These are phyloP conservation scores for Galerucella calmariensis DNA, from an alignment of 2,888 invertebrate species.

Conservation along the genomic window DNA sequence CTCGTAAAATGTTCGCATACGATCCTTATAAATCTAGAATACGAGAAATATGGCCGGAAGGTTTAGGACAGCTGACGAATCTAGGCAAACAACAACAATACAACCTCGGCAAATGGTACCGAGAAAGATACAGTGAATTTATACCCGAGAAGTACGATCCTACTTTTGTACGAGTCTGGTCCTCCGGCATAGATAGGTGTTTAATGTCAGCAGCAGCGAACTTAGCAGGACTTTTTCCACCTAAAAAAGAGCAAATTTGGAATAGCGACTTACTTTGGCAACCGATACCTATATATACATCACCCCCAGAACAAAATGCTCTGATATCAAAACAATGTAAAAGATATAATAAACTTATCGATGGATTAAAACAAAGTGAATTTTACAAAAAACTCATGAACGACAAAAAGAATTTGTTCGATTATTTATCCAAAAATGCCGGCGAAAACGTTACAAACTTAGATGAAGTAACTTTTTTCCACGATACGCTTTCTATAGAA, in stretches of 20 bases:
- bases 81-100: slow-evolving; percentile 27
- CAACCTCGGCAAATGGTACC: slow-evolving; percentile 75
- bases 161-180: slow-evolving; percentile 69
- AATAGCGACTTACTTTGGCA: slow-evolving; percentile 73
- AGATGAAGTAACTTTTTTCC: slow-evolving; percentile 65
- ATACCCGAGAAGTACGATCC: slow-evolving; percentile 67
- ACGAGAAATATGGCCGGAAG: slow-evolving; percentile 38
- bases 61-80: slow-evolving; percentile 35
- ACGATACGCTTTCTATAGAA: slow-evolving; percentile 74
- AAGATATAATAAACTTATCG: slow-evolving; percentile 36
- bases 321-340: slow-evolving; percentile 37
- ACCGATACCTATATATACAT: slow-evolving; percentile 78
- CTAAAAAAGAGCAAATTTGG: slow-evolving; percentile 70
- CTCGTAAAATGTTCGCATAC: slow-evolving; percentile 28
- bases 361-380: slow-evolving; percentile 30
- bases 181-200: slow-evolving; percentile 87
- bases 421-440: slow-evolving; percentile 71
- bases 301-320: slow-evolving; percentile 70
- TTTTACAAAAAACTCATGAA: slow-evolving; percentile 37
- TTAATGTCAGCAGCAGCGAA: slow-evolving; percentile 85
- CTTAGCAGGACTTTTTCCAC: slow-evolving; percentile 79
- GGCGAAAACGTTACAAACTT: slow-evolving; percentile 70
- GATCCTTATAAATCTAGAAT: slow-evolving; percentile 31
- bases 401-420: slow-evolving; percentile 70
- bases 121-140: slow-evolving; percentile 74